phyloP scores from a whole-genome alignment of 1,140 invertebrate genomes.

The Stratiolaelaps scimitus region DNA sequence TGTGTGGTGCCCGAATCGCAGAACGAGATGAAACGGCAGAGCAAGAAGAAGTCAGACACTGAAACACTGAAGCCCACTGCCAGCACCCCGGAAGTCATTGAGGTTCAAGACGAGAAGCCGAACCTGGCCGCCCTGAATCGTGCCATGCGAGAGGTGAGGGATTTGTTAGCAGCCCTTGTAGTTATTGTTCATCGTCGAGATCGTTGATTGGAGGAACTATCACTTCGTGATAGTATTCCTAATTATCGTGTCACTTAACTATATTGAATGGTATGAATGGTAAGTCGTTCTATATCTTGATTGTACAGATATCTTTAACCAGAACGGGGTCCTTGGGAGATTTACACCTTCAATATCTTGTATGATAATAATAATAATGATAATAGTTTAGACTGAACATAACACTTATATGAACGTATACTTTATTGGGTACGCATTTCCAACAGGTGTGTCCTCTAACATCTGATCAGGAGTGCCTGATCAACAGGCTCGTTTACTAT shows the following conservation, averaged over 20 bases:
- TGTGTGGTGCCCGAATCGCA: constrained; percentile 95
- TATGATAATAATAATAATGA: neutral
- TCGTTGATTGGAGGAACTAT: too few species aligned
- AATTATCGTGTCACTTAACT: too few species aligned
- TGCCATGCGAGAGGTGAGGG: neutral
- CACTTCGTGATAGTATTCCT: too few species aligned
- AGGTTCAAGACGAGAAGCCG: constrained; percentile 8
- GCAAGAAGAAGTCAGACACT: constrained; percentile 69
- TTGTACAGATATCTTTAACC: too few species aligned
- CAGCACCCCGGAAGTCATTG: constrained; percentile 23
- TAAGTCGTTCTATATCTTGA: too few species aligned
- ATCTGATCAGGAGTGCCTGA: constrained; percentile 78
- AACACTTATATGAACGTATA: too few species aligned
- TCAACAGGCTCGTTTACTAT: constrained; percentile 85
- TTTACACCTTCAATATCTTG: neutral
- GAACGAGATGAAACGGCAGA: constrained; percentile 82
- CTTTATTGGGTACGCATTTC: constrained; percentile 41
- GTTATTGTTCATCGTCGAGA: too few species aligned
- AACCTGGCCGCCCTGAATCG: constrained; percentile 15
- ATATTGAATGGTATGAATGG: too few species aligned
- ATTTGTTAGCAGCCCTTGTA: too few species aligned
- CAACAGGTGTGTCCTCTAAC: constrained; percentile 46
- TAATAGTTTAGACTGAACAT: constrained; percentile 27
- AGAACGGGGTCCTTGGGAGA: too few species aligned
- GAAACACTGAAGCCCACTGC: constrained; percentile 47